These are phyloP conservation scores for Drosophila littoralis DNA, from an alignment of 1,140 invertebrate species.

Conservation along the genomic window DNA sequence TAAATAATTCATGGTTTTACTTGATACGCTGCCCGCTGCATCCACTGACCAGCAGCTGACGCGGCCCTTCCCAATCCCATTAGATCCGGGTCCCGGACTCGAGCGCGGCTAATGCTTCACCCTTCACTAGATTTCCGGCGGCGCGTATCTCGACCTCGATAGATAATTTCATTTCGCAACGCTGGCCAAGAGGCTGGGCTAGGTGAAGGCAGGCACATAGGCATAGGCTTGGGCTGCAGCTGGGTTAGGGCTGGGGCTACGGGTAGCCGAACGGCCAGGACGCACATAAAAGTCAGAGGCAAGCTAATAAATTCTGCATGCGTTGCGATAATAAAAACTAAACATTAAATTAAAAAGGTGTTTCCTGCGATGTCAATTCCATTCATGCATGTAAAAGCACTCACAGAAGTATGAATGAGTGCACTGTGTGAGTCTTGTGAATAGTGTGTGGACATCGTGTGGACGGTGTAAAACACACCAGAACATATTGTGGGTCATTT, in stretches of 20 bases:
- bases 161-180: conserved; percentile 64
- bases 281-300: conserved; percentile 51
- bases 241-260: background rate
- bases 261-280: conserved; percentile 19
- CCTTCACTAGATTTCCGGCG: conserved; percentile 19
- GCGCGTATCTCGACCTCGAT: conserved; percentile 38
- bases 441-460: background rate
- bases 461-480: background rate
- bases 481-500: background rate
- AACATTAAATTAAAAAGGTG: conserved; percentile 80
- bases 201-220: background rate
- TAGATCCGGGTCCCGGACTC: background rate
- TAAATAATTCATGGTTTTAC: conserved; percentile 79
- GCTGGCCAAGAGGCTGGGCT: conserved; percentile 5
- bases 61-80: no score
- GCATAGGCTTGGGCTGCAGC: background rate
- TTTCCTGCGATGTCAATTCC: conserved; percentile 46
- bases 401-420: conserved; percentile 27
- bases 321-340: conserved; percentile 68
- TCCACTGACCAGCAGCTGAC: conserved; percentile 22
- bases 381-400: conserved; percentile 57
- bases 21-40: conserved; percentile 35
- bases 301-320: conserved; percentile 64
- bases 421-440: conserved; percentile 4
- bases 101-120: conserved; percentile 39